These are phyloP conservation scores for Redunca redunca DNA, from an alignment of 2,113 vertebrate genomes.

Conservation along the genomic window DNA sequence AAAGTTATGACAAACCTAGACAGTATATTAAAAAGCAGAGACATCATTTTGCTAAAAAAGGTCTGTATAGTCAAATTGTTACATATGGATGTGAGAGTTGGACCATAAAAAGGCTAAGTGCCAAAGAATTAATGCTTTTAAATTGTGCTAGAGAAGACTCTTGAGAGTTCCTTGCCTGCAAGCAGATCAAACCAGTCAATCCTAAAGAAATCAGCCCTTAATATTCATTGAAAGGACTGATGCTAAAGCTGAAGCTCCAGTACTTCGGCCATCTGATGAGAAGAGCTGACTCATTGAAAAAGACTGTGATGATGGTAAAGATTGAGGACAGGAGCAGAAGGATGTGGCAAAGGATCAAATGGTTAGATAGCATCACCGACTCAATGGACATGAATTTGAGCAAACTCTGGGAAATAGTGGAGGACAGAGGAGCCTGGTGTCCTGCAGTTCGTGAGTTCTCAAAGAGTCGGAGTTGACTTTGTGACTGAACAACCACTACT, in stretches of 20 bases:
- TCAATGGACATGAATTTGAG: background rate
- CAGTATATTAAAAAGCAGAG: background rate
- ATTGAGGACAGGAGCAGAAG: background rate
- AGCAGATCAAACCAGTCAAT: background rate
- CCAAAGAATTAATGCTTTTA: background rate
- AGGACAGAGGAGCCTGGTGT: background rate
- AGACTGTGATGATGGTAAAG: background rate
- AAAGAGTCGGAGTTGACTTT: background rate
- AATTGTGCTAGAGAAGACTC: background rate
- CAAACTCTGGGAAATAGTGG: background rate
- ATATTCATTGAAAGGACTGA: background rate
- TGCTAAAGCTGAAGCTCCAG: background rate
- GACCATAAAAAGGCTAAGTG: background rate
- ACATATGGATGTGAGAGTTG: background rate
- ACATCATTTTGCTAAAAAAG: background rate
- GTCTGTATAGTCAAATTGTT: background rate
- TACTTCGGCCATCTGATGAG: background rate
- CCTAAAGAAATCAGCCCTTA: background rate
- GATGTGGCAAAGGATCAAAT: background rate
- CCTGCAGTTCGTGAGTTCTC: background rate
- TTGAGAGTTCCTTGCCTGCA: background rate
- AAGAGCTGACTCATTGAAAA: background rate
- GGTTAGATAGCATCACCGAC: background rate
- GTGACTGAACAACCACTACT: background rate
- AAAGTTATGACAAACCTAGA: background rate